A percentile compares a stretch with the other conserved stretches of the same genome.
phyloP scores from a whole-genome alignment of 2,113 vertebrate species.

The Sapajus apella region DNA sequence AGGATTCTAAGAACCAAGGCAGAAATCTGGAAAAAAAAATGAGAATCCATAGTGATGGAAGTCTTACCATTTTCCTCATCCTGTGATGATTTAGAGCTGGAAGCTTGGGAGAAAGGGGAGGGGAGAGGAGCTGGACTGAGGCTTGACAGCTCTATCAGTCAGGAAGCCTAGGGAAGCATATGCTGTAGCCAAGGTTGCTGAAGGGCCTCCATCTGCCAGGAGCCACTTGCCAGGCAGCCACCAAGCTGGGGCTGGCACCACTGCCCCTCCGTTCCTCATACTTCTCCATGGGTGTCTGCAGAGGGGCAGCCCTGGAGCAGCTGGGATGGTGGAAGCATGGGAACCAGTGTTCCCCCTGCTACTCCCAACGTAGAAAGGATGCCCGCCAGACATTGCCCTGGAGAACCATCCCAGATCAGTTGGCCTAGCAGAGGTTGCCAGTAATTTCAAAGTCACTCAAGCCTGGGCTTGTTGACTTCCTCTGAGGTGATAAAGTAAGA shows the following conservation, averaged over 20 bases:
- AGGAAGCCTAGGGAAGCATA: slow-evolving; percentile 18
- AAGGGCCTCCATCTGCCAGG: slow-evolving; percentile 66
- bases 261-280: neutral
- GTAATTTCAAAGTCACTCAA: neutral
- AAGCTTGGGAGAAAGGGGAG: neutral
- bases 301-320: neutral
- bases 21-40: neutral
- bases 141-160: slow-evolving; percentile 70
- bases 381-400: neutral
- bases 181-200: slow-evolving; percentile 31
- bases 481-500: neutral
- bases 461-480: neutral
- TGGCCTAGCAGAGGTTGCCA: neutral
- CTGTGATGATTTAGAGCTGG: neutral
- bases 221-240: slow-evolving; percentile 53
- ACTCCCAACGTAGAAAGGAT: neutral
- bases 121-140: neutral
- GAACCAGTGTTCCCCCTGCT: neutral
- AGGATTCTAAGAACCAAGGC: neutral
- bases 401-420: neutral
- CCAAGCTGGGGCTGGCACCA: neutral
- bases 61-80: neutral
- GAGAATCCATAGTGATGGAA: neutral
- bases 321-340: neutral
- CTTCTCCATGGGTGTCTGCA: neutral